phyloP scores from a whole-genome alignment of 2,113 vertebrate genomes.

The Sphyrna mokarran region DNA sequence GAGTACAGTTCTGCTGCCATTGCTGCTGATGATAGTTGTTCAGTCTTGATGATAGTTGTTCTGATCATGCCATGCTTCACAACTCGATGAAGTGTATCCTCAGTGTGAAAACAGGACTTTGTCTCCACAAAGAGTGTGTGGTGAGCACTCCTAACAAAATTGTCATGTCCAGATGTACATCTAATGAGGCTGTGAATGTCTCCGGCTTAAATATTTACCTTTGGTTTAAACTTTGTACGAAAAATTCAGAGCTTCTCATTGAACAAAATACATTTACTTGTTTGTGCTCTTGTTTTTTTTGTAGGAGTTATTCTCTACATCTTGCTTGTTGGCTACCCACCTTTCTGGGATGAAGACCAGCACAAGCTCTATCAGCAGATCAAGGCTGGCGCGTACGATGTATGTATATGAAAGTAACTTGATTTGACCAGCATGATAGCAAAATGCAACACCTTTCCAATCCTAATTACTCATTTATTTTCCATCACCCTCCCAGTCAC shows the following conservation, averaged over 20 bases:
- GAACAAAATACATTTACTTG: background rate
- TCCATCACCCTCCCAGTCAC: background rate
- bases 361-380: constrained; percentile 41
- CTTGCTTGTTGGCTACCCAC: constrained; percentile 40
- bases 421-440: background rate
- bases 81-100: too few relatives aligned
- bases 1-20: too few relatives aligned
- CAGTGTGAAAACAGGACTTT: too few relatives aligned
- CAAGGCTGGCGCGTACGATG: constrained; percentile 40
- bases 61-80: too few relatives aligned
- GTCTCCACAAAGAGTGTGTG: too few relatives aligned
- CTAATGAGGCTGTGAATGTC: background rate
- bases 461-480: background rate
- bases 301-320: constrained; percentile 38
- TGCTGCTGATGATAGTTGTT: too few relatives aligned
- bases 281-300: background rate
- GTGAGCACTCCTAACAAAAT: too few relatives aligned
- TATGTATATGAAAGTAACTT: constrained; percentile 2
- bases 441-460: background rate
- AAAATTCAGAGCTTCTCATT: background rate
- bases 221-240: background rate
- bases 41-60: too few relatives aligned
- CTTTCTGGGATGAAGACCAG: constrained; percentile 41
- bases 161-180: too few relatives aligned
- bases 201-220: background rate